These are phyloP conservation scores for Nestor notabilis DNA, from an alignment of 2,113 vertebrate genomes.

Conservation along the genomic window DNA sequence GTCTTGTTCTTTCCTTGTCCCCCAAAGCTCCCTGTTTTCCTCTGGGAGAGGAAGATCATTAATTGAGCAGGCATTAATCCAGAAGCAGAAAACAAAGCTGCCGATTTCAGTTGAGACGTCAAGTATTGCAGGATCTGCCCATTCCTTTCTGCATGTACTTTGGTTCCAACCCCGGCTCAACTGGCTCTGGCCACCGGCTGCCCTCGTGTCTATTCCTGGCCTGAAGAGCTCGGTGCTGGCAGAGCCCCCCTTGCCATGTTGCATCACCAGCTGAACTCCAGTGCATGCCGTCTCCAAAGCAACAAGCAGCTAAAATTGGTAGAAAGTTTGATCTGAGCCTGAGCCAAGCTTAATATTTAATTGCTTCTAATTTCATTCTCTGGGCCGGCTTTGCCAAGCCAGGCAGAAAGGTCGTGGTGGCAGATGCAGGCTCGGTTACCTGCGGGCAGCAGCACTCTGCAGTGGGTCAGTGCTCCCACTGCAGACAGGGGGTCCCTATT, in stretches of 20 bases:
- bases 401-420: neutral
- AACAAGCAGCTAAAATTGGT: slow-evolving; percentile 47
- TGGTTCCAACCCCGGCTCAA: neutral
- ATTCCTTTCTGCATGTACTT: neutral
- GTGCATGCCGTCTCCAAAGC: neutral
- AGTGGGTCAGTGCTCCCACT: accelerated
- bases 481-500: accelerated
- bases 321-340: slow-evolving; percentile 38
- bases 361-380: slow-evolving; percentile 44
- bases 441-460: accelerated
- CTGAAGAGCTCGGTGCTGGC: accelerated
- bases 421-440: neutral
- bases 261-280: neutral
- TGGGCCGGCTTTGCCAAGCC: neutral
- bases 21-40: neutral
- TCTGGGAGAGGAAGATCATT: neutral
- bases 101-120: neutral
- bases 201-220: neutral
- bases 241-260: neutral
- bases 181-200: accelerated
- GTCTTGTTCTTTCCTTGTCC: neutral
- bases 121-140: neutral
- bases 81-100: neutral
- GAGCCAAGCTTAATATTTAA: slow-evolving; percentile 66
- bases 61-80: neutral